These are phyloP conservation scores for Melanotaenia boesemani DNA, from an alignment of 2,797 vertebrate species.

Conservation along the genomic window DNA sequence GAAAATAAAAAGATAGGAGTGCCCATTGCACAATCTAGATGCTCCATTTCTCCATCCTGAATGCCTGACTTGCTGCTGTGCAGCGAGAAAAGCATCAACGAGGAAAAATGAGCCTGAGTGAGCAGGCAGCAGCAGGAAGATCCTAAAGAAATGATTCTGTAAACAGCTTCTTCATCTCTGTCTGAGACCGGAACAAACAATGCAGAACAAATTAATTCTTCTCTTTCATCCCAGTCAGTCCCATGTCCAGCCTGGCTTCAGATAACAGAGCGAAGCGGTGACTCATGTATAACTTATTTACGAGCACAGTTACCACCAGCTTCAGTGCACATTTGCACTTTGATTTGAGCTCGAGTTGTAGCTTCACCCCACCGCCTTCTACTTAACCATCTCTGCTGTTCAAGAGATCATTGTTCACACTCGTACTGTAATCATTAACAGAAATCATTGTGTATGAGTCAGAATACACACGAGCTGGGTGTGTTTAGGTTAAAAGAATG, in stretches of 20 bases:
- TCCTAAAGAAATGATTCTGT: no score
- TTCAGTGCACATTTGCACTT: no score
- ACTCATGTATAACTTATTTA: not conserved
- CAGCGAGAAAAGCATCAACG: not conserved
- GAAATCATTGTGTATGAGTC: no score
- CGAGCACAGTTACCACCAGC: not conserved
- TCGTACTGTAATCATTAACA: no score
- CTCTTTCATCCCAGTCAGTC: no score
- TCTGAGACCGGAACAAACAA: not conserved
- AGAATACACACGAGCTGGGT: no score
- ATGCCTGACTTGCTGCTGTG: not conserved
- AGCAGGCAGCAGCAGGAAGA: not conserved
- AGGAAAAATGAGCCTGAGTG: conserved; percentile 8
- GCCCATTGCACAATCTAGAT: conserved; percentile 30
- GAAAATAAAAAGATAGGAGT: not conserved
- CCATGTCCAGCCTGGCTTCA: not conserved
- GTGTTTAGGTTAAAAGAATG: not conserved
- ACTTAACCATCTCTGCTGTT: not conserved
- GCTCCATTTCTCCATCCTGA: conserved; percentile 25
- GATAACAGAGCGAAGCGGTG: not conserved
- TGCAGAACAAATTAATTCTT: not conserved
- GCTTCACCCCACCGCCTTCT: no score
- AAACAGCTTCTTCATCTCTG: no score
- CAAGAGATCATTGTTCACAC: conserved; percentile 14
- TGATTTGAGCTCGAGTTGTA: no score